Percentiles rank a stretch among this genome's conserved stretches.
phyloP scores from a whole-genome alignment of 1,140 invertebrate genomes.

The Dreissena polymorpha region DNA sequence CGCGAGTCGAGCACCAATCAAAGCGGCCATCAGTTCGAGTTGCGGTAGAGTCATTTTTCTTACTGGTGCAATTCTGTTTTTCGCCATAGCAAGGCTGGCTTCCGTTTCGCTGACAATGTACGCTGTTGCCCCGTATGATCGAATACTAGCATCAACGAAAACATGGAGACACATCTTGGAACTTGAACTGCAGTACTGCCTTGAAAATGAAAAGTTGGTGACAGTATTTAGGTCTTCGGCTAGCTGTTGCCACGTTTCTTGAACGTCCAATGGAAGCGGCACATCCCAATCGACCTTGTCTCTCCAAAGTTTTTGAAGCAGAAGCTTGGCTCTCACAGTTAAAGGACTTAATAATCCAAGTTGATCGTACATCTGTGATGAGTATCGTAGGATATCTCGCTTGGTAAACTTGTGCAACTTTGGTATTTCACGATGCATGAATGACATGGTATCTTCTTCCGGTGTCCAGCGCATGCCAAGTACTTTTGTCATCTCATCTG shows the following conservation, averaged over 20 bases:
- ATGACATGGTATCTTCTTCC: neutral
- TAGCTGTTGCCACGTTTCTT: too few species aligned
- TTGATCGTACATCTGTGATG: slow-evolving; percentile 52
- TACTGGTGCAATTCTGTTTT: slow-evolving; percentile 43
- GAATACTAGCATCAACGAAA: slow-evolving; percentile 49
- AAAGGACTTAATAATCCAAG: slow-evolving; percentile 51
- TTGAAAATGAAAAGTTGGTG: slow-evolving; percentile 3
- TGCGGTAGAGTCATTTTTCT: slow-evolving; percentile 42
- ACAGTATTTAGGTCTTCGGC: neutral
- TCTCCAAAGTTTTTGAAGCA: too few species aligned
- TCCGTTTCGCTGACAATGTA: slow-evolving; percentile 33
- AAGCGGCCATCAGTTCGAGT: slow-evolving; percentile 53
- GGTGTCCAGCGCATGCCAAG: slow-evolving; percentile 1
- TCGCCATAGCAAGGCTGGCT: slow-evolving; percentile 44
- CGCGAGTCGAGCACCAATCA: slow-evolving; percentile 45
- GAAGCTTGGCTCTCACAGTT: slow-evolving; percentile 26
- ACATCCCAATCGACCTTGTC: too few species aligned
- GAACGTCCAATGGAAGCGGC: too few species aligned
- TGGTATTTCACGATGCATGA: neutral
- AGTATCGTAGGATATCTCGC: slow-evolving; percentile 31
- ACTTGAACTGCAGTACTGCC: slow-evolving; percentile 4
- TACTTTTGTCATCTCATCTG: slow-evolving; percentile 4
- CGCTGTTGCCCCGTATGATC: slow-evolving; percentile 48
- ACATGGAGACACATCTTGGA: slow-evolving; percentile 5
- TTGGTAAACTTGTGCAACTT: slow-evolving; percentile 20